Conservation (phyloP, 2,888 invertebrate species). For the Diogma glabrata region DNA sequence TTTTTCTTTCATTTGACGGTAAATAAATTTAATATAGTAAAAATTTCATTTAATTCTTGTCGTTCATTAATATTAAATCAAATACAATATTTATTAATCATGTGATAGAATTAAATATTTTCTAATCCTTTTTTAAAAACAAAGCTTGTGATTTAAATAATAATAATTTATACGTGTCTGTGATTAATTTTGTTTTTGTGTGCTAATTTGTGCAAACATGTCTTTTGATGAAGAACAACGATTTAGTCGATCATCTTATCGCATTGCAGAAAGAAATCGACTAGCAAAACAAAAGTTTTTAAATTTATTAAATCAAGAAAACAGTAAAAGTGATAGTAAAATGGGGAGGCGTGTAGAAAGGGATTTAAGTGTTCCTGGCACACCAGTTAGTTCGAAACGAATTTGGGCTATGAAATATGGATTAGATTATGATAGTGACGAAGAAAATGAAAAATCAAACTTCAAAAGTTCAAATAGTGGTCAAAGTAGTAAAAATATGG, state of each 20-base stretch:
- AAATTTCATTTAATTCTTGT: no score
- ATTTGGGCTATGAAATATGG: slow-evolving; percentile 6
- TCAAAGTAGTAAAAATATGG: background rate
- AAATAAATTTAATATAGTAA: no score
- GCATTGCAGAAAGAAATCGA: slow-evolving; percentile 15
- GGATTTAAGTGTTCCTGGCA: slow-evolving; percentile 15
- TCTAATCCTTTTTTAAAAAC: no score
- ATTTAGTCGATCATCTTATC: slow-evolving; percentile 7
- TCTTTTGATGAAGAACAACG: background rate
- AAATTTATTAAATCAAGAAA: slow-evolving; percentile 2
- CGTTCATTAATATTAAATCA: no score
- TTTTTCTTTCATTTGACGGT: no score
- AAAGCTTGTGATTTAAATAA: no score
- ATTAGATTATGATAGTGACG: slow-evolving; percentile 8
- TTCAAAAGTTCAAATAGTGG: background rate
- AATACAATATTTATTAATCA: no score
- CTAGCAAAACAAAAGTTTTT: slow-evolving; percentile 15
- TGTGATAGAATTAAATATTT: no score
- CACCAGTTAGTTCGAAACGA: slow-evolving; percentile 13
- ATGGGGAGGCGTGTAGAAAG: slow-evolving; percentile 8
- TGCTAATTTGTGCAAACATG: background rate
- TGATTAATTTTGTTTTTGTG: no score
- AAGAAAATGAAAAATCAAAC: slow-evolving; percentile 8
- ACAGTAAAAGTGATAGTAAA: background rate
- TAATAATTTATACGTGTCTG: no score